phyloP scores from a whole-genome alignment of 2,113 vertebrate genomes.

The Acrocephalus arundinaceus region DNA sequence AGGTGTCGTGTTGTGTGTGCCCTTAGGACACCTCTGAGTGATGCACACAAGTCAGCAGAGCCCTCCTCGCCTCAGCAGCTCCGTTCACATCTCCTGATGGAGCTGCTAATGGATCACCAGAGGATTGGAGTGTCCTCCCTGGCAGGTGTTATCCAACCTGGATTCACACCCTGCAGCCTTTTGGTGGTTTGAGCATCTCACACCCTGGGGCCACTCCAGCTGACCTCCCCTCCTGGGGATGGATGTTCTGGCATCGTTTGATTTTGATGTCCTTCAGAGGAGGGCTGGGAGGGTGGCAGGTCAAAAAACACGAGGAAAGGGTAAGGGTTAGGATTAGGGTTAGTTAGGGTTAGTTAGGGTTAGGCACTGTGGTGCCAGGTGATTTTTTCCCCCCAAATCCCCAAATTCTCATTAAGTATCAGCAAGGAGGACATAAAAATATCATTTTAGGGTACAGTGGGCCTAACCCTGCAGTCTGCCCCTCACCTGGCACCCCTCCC shows the following conservation, averaged over 20 bases:
- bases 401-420: neutral
- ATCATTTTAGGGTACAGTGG: neutral
- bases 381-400: fast-evolving
- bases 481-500: neutral
- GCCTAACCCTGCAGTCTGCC: neutral
- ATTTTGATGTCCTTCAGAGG: neutral
- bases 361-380: fast-evolving
- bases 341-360: neutral
- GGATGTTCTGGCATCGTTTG: neutral
- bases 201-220: neutral
- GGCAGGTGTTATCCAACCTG: neutral
- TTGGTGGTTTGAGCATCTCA: neutral
- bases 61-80: neutral
- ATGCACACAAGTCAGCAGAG: neutral
- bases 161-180: neutral
- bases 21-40: neutral
- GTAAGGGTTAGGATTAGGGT: no score
- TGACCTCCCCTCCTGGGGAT: neutral
- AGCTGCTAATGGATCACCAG: neutral
- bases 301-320: neutral
- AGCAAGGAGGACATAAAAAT: neutral
- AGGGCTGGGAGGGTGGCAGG: neutral
- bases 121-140: neutral
- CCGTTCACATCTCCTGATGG: neutral
- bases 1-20: fast-evolving